Percentiles rank a stretch among this genome's conserved stretches.
These are phyloP conservation scores for Styela clava DNA, from an alignment of 23 tunicate species.

Conservation along the genomic window DNA sequence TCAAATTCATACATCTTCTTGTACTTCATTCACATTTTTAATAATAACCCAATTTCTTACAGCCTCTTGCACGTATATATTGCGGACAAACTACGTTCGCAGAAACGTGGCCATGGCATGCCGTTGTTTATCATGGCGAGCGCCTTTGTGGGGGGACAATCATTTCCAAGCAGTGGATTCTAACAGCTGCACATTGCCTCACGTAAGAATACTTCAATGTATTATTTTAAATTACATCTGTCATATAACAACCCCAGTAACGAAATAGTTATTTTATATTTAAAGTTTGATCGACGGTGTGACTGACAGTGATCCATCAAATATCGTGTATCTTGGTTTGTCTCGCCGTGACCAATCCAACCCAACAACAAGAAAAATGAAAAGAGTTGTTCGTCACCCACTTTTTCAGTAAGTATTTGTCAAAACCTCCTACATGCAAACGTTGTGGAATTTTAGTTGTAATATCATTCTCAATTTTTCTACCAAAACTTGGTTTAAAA, in stretches of 20 bases:
- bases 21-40: not conserved
- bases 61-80: conserved; percentile 33
- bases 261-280: no score
- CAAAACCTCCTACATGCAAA: no score
- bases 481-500: no score
- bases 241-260: no score
- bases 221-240: not conserved
- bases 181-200: conserved; percentile 92
- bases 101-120: conserved; percentile 82
- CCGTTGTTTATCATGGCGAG: conserved; percentile 35
- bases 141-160: conserved; percentile 79
- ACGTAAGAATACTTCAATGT: conserved; percentile 28
- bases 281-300: not conserved
- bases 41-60: not conserved
- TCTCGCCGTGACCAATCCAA: not conserved
- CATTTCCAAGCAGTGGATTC: conserved; percentile 36
- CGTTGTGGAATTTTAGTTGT: not conserved
- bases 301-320: not conserved
- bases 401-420: conserved; percentile 30
- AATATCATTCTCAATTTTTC: no score
- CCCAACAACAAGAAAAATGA: conserved; percentile 6
- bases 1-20: not conserved
- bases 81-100: conserved; percentile 40
- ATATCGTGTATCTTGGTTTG: conserved; percentile 35
- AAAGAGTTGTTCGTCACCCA: conserved; percentile 21